Evolutionary conservation across 2,113 vertebrate species (phyloP), one percentile per base, ranked within the genome.

Genomic region (Esox niger): DNA sequence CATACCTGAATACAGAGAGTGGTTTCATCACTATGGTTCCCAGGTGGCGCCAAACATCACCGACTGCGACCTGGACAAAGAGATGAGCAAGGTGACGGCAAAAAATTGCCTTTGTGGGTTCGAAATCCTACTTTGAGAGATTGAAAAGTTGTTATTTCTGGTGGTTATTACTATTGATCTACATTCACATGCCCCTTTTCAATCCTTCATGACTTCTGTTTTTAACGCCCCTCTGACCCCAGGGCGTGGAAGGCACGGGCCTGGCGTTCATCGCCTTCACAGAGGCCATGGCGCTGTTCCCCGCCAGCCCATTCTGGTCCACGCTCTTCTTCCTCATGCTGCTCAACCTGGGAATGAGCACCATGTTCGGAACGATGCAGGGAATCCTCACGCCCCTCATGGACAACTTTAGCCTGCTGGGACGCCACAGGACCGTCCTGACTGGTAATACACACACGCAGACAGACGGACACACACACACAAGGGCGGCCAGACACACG

Each of bases 351-450:
- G 97, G 97, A 32, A 79, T 99, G 78, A 96, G 97, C 62, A 98
- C 95, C 85, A 99, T 99, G 97, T 98, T 99, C 0, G 97, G 97
- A 35, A 99, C 96, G 85, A 99, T 99, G 96, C 95, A 98, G 0
- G 97, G 97, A 72, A 98, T 98, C 91, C 95, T 96, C 69, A 98
- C 97, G 0, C 96, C 97, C 55, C 93, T 99, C 87, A 96, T 96
- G 54, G 97, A 99, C 84, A 98, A 95, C 80, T 99, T 98, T 86
- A 94, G 90, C 87, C 80, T 95, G 57, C 90, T 92, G 66, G 87
- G 88, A 0, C 89, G 79, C 52, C 89, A 91, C 74, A 79, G 84
- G 27, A 91, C 85, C 5, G 20, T 87, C 0, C 84, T 92, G 26
- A 92, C 90, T 0, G 87, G 91, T 92, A 85, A 71, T 2, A 8